Base-by-base conservation (phyloP, 2,888 invertebrate species). In the Tiliacea aurago region DNA sequence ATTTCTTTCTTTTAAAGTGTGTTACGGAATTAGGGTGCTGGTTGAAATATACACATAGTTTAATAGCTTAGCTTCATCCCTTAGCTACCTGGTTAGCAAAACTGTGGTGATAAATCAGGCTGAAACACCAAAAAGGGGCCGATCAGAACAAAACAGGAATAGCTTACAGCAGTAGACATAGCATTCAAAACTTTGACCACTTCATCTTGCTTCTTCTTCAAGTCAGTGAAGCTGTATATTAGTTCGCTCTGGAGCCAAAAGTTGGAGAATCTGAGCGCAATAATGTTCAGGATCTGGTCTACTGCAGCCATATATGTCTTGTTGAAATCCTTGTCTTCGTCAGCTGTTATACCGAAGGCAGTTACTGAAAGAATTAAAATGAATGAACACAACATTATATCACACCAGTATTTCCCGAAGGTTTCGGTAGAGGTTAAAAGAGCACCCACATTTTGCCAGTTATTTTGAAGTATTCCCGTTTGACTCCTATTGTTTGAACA, bases 161-260 rank as follows among this genome's bases (percentile, higher is more conserved):
- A 45, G 75, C 88, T 88, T 78, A 90, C 90, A 41, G 71, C 63
- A 76, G 82, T 84, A n/a, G 86, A 87, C 75, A 88, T 86, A 45
- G 86, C 78, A 43, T 87, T 84, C 28, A 90, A 71, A 18, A 87
- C 76, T 56, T 84, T 81, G 33, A 89, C 82, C 28, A 85, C 79
- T 59, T 81, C 58, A 33, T 89, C 84, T 43, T 89, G 78, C 37
- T 74, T 78, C 68, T 84, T 89, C 69, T 88, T 89, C 10, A 86
- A 55, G 1, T 79, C 70, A 11, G 85, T 86, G 37, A 87, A 81
- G 10, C 80, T 78, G 70, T 86, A 91, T 7, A 91, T 74, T 1
- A 86, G 81, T 0, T 89, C 81, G 10, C 82, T 81, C 47, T 90
- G 88, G 2, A 91, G 70, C 89, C 90, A 91, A 33, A 88, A 66